These are phyloP conservation scores for Bettongia penicillata DNA, from an alignment of 2,113 vertebrate genomes.

Conservation along the genomic window DNA sequence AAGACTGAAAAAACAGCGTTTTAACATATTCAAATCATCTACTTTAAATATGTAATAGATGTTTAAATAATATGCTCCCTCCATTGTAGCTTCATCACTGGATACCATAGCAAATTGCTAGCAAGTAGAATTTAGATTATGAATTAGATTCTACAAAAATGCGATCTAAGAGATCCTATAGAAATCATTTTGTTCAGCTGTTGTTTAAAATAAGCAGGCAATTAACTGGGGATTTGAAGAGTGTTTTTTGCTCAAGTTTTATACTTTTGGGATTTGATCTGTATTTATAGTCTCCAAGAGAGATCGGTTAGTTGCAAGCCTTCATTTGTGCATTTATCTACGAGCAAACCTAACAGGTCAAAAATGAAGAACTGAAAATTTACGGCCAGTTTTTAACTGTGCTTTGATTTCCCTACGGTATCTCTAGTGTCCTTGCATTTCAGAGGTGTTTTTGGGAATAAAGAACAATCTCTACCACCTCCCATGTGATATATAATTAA, in stretches of 20 bases:
- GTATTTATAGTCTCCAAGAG: background rate
- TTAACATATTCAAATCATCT: background rate
- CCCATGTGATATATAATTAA: background rate
- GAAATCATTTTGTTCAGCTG: background rate
- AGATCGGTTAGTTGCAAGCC: background rate
- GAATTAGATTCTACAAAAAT: background rate
- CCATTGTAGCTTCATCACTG: background rate
- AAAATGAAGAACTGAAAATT: background rate
- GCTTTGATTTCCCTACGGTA: background rate
- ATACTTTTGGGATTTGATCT: background rate
- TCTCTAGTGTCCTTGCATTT: background rate
- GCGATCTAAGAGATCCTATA: background rate
- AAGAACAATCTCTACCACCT: background rate
- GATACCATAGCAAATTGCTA: background rate
- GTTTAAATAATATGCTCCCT: background rate
- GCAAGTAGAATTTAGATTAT: background rate
- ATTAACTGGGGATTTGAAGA: background rate
- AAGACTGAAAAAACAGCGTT: background rate
- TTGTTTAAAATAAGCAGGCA: background rate
- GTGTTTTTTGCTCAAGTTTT: background rate
- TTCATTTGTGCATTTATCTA: background rate
- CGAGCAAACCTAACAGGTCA: background rate
- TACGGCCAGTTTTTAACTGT: background rate
- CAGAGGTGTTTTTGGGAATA: background rate
- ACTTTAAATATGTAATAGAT: background rate